Evolutionary conservation across 1,140 invertebrate species (phyloP).

Genomic region (Caenorhabditis elegans): DNA sequence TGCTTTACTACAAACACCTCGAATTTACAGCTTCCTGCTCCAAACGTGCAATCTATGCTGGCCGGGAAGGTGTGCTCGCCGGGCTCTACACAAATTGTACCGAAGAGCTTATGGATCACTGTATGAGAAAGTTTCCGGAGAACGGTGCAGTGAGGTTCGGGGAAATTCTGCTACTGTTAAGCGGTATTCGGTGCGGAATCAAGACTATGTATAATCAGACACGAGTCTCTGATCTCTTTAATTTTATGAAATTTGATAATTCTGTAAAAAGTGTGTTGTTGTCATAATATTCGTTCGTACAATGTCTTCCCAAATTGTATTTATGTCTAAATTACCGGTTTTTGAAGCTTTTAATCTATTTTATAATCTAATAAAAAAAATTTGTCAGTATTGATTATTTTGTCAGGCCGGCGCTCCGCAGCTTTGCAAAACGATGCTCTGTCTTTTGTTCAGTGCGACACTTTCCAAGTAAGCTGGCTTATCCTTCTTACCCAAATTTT

Average conservation of each 20-base stretch:
- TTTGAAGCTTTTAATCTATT: too few species aligned
- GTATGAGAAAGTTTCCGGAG: neutral
- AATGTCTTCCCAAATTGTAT: too few species aligned
- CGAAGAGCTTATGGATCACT: neutral
- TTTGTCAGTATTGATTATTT: too few species aligned
- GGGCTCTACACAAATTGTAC: neutral
- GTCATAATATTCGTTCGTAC: too few species aligned
- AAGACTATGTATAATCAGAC: conserved; percentile 30
- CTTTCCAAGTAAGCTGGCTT: too few species aligned
- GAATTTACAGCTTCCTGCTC: neutral
- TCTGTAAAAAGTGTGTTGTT: neutral
- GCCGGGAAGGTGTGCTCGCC: neutral
- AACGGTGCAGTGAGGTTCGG: neutral
- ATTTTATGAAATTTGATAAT: conserved; percentile 26
- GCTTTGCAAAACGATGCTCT: too few species aligned
- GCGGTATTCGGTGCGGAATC: conserved; percentile 1
- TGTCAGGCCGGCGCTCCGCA: too few species aligned
- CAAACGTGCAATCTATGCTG: neutral
- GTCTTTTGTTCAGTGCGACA: too few species aligned
- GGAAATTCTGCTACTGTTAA: neutral
- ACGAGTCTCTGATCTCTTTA: conserved; percentile 19
- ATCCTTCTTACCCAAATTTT: too few species aligned
- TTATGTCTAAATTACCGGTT: too few species aligned
- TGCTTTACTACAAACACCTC: neutral
- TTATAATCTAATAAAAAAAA: too few species aligned